Base-by-base conservation (phyloP, 2,797 vertebrate genomes). In the Merluccius polli region DNA sequence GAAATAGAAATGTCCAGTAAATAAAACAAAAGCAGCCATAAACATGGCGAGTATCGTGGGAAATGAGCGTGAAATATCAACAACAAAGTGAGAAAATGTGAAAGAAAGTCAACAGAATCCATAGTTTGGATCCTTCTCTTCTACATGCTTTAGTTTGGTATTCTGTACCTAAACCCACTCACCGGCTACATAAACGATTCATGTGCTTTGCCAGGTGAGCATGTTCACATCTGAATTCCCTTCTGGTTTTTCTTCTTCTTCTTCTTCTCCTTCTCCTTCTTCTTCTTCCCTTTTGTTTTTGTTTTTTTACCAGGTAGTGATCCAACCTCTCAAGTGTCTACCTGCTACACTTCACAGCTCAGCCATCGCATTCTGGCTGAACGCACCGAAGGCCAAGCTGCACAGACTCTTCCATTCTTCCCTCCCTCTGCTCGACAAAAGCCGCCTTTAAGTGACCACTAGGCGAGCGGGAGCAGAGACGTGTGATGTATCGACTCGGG, bases 311-410 rank as follows among this genome's bases (percentile, higher is more conserved):
- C 44, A 74, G 80, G 71, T 81, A 87, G 87, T 87, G 87, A 87
- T 89, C 86, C 84, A 79, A 82, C 90, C 88, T 82, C 83, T 90
- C 70, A 38, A 85, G 79, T 88, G 86, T 88, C 79, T 74, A 83
- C 81, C 73, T 6, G 84, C 83, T 75, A 84, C 84, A 84, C 90
- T 88, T 90, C 86, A 83, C 73, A 35, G 92, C 86, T 85, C 88
- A 71, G 82, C 78, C 82, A 38, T 84, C 71, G 70, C 82, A 83
- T 84, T 85, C 3, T 82, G 78, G 31, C 81, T 88, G 79, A 85
- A 78, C 12, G 82, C 79, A 84, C 85, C 72, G 82, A 44, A 67
- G 77, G 77, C 84, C 82, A 82, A 74, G 70, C 74, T 81, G 29
- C 70, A 29, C 73, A 70, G 33, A 33, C 31, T 18, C 52, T 27